Conservation (phyloP, 2,888 invertebrate genomes). For the Callosobruchus maculatus region DNA sequence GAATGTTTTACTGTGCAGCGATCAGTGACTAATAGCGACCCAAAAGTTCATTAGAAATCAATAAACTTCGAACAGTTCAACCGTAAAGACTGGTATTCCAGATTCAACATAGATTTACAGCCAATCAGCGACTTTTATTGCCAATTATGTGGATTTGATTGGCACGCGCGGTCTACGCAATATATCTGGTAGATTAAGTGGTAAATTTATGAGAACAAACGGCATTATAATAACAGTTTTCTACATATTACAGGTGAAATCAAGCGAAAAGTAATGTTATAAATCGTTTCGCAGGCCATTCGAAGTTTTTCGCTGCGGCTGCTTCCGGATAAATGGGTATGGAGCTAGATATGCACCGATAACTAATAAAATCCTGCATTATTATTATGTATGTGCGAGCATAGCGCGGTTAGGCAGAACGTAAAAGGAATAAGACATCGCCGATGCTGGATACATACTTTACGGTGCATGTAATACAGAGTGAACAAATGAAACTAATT, state of each 20-base stretch:
- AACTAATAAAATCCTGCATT: neutral
- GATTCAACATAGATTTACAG: neutral
- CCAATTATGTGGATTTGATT: neutral
- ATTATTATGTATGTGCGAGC: neutral
- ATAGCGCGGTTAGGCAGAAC: neutral
- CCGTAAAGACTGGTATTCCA: neutral
- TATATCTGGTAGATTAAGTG: neutral
- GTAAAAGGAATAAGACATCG: neutral
- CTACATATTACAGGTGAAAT: conserved; percentile 1
- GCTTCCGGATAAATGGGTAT: neutral
- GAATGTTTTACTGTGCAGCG: no score
- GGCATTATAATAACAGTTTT: conserved; percentile 1
- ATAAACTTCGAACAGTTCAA: neutral
- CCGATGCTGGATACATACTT: neutral
- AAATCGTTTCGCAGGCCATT: neutral
- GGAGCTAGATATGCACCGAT: neutral
- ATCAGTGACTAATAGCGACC: no score
- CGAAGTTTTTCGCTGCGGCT: neutral
- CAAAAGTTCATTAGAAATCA: no score
- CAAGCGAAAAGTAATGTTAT: neutral
- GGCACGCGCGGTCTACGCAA: neutral
- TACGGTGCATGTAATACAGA: neutral
- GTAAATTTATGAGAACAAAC: neutral
- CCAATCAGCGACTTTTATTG: neutral
- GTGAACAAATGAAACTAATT: neutral